Base-by-base conservation (phyloP, 2,113 vertebrate species). In the Salvelinus alpinus region DNA sequence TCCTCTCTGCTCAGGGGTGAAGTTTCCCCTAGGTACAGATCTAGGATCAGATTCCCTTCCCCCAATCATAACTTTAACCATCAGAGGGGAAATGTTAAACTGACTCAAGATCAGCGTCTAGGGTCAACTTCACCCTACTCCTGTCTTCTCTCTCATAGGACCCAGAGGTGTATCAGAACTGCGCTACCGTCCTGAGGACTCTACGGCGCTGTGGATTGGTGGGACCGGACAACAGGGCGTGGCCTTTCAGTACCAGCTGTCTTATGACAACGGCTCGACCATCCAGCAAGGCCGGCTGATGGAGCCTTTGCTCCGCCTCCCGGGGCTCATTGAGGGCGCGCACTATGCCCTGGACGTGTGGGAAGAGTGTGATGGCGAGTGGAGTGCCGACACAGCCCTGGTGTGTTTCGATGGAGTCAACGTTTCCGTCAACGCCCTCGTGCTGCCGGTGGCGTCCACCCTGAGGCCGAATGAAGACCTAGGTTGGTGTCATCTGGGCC, bases 281-380 rank as follows among this genome's bases (percentile, higher is more conserved):
- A 5, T 90, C n/a, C 44, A 75, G 24, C 78, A 59, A 16, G 85
- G 82, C 57, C 72, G 38, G 0, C 18, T 88, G 51, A 73, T n/a
- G 0, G 34, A 68, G n/a, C 12, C 88, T 0, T 5, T 64, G 71
- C 74, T 93, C 1, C 78, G 0, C 1, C 85, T 92, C 7, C 59
- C 14, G 0, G 80, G 70, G 4, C 84, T 92, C 65, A 72, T 80
- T 14, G 73, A 77, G 0, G 88, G 87, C 11, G 60, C 11, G 64
- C 38, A n/a, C 5, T 92, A 91, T 44, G 0, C 81, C 29, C 88
- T 93, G 3, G 70, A 87, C 0, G 84, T 93, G 59, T 90, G 86
- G 91, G 90, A 89, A 76, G 76, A 88, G 18, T 92, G 91, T 18
- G 77, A 85, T 1, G 75, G 74, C 1, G 72, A 20, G 25, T 79